Percentiles rank a stretch among this genome's conserved stretches.
Conservation (phyloP, 2,113 vertebrate genomes). For the Alligator mississippiensis region DNA sequence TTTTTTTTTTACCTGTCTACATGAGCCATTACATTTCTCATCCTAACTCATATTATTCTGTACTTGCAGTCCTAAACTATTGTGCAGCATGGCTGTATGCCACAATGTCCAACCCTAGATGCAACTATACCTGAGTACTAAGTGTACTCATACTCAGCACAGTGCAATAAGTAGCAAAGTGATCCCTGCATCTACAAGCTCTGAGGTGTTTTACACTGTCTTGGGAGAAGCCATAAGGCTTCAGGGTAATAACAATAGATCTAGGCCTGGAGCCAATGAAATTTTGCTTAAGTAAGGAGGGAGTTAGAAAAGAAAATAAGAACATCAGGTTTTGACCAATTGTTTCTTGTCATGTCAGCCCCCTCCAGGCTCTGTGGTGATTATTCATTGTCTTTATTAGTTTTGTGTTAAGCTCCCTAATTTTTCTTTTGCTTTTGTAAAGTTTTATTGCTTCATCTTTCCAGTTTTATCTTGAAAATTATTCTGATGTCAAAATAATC, state of each 20-base stretch:
- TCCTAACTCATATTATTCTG: neutral
- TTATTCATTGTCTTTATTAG: conserved; percentile 45
- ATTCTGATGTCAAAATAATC: neutral
- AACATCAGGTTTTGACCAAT: neutral
- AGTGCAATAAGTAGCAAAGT: neutral
- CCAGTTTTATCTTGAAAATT: neutral
- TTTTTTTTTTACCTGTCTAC: neutral
- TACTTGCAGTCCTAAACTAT: neutral
- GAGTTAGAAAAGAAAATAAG: neutral
- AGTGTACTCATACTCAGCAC: neutral
- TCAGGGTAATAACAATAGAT: neutral
- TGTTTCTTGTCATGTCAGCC: neutral
- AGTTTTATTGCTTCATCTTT: conserved; percentile 8
- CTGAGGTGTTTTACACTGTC: neutral
- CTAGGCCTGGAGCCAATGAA: neutral
- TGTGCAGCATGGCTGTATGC: rapidly evolving
- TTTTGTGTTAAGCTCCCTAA: conserved; percentile 23
- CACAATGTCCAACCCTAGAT: neutral
- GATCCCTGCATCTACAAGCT: neutral
- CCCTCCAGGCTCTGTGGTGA: neutral
- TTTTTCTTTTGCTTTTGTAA: neutral
- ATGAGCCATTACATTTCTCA: neutral
- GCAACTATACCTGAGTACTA: neutral
- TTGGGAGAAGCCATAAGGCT: rapidly evolving
- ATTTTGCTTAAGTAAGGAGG: neutral